These are phyloP conservation scores for Tetrapedia diversipes DNA, from an alignment of 2,888 invertebrate species.

Conservation along the genomic window DNA sequence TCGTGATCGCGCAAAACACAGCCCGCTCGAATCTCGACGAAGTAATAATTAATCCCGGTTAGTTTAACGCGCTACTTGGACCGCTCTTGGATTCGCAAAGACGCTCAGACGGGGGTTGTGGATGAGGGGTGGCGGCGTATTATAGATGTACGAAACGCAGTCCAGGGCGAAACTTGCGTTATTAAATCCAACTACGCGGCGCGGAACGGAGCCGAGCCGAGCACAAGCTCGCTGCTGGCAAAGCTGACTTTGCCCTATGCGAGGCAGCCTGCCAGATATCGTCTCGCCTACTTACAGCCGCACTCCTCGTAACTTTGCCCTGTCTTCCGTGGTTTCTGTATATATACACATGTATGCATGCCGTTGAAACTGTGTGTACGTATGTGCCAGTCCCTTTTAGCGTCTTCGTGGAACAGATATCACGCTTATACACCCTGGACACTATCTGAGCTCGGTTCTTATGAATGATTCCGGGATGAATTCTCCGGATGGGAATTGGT, in stretches of 20 bases:
- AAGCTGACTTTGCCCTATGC: slow-evolving; percentile 52
- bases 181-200: slow-evolving; percentile 64
- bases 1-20: slow-evolving; percentile 10
- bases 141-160: slow-evolving; percentile 40
- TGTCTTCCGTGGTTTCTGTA: slow-evolving; percentile 18
- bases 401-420: slow-evolving; percentile 31
- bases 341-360: too few relatives aligned
- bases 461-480: not conserved
- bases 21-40: slow-evolving; percentile 3
- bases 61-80: slow-evolving; percentile 23
- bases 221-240: slow-evolving; percentile 25
- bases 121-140: not conserved
- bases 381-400: too few relatives aligned
- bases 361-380: too few relatives aligned
- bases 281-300: slow-evolving; percentile 29
- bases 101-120: not conserved
- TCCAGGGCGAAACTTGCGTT: slow-evolving; percentile 46
- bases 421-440: slow-evolving; percentile 14
- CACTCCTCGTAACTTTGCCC: slow-evolving; percentile 43
- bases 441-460: not conserved
- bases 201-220: slow-evolving; percentile 29
- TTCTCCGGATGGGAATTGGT: too few relatives aligned
- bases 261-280: slow-evolving; percentile 54
- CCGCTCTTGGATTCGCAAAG: slow-evolving; percentile 21
- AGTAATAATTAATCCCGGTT: slow-evolving; percentile 46